Evolutionary conservation across 2,888 invertebrate genomes (phyloP).

Genomic region (Chesias legatella): DNA sequence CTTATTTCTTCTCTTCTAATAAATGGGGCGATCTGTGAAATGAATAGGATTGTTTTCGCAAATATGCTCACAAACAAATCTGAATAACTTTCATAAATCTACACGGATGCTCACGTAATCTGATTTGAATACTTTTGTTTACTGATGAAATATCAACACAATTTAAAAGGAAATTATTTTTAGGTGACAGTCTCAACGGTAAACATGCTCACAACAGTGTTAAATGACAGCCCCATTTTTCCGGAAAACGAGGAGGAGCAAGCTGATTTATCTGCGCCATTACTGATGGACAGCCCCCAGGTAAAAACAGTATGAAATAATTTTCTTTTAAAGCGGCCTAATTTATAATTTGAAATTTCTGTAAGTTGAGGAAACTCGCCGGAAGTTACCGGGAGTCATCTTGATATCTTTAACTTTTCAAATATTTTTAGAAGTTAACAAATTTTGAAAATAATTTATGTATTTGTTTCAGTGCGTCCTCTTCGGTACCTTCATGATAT

Average conservation of each 20-base stretch:
- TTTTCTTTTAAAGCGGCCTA: slow-evolving; percentile 25
- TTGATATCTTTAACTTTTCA: slow-evolving; percentile 12
- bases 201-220: slow-evolving; percentile 92
- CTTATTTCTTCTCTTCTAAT: slow-evolving; percentile 20
- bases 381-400: slow-evolving; percentile 13
- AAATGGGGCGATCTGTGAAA: slow-evolving; percentile 12
- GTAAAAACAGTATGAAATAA: slow-evolving; percentile 48
- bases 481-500: slow-evolving; percentile 95
- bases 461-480: slow-evolving; percentile 87
- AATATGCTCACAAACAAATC: slow-evolving; percentile 13
- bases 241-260: slow-evolving; percentile 88
- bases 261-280: slow-evolving; percentile 84
- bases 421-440: slow-evolving; percentile 17
- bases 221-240: slow-evolving; percentile 92
- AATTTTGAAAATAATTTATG: slow-evolving; percentile 10
- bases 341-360: slow-evolving; percentile 24
- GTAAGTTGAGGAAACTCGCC: slow-evolving; percentile 6
- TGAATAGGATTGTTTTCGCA: slow-evolving; percentile 28
- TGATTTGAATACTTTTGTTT: slow-evolving; percentile 12
- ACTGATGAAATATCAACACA: slow-evolving; percentile 7
- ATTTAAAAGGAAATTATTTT: slow-evolving; percentile 26
- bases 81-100: slow-evolving; percentile 6
- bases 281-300: slow-evolving; percentile 91
- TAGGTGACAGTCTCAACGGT: slow-evolving; percentile 92
- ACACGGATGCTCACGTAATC: slow-evolving; percentile 12